phyloP scores from a whole-genome alignment of 2,888 invertebrate genomes.

The Caenorhabditis zanzibari region DNA sequence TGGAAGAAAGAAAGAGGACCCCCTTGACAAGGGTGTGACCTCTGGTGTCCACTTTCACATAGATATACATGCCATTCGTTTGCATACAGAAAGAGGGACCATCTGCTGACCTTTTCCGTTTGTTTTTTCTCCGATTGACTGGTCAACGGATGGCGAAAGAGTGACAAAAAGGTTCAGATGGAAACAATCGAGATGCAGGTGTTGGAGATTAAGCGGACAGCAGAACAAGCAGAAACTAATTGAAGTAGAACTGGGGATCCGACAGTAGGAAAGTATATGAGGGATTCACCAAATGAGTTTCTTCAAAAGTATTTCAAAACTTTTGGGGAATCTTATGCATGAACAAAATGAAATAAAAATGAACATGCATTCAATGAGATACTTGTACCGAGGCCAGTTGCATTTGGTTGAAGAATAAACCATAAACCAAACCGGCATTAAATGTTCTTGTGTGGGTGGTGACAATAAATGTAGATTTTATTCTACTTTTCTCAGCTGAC shows the following conservation, averaged over 20 bases:
- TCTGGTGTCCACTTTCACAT: constrained; percentile 23
- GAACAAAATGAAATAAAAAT: not conserved
- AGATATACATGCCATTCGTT: constrained; percentile 21
- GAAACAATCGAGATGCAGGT: not conserved
- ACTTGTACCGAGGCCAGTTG: not conserved
- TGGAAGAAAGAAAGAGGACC: constrained; percentile 21
- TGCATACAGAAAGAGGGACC: constrained; percentile 26
- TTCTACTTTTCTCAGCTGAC: not conserved
- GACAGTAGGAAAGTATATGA: not conserved
- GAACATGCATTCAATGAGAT: not conserved
- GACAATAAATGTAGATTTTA: not conserved
- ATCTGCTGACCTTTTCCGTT: constrained; percentile 48
- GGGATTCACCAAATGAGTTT: too few relatives aligned
- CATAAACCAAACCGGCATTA: not conserved
- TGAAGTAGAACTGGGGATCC: too few relatives aligned
- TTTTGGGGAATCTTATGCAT: not conserved
- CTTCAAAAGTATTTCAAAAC: too few relatives aligned
- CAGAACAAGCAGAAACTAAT: constrained; percentile 11
- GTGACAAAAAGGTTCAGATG: constrained; percentile 2
- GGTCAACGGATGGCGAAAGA: constrained; percentile 15
- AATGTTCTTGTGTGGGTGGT: constrained; percentile 14
- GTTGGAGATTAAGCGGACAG: not conserved
- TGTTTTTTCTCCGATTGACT: constrained; percentile 28
- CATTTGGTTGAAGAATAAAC: constrained; percentile 1
- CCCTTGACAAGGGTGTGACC: constrained; percentile 25